These are phyloP conservation scores for Eremophila alpestris DNA, from an alignment of 2,797 vertebrate species.

Conservation along the genomic window DNA sequence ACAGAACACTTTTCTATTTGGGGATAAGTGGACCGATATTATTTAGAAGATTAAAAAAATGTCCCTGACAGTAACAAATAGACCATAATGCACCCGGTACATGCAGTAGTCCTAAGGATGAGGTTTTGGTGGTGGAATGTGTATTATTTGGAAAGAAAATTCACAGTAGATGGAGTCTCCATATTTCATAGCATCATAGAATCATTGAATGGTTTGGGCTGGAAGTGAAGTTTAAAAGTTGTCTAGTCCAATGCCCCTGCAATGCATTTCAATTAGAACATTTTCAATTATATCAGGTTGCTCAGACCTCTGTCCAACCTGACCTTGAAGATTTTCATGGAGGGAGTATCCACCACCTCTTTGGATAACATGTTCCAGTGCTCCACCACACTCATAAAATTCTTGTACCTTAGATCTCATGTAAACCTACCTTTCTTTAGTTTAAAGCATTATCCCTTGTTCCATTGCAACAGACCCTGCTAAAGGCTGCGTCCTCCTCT, in stretches of 20 bases:
- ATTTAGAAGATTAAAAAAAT: not conserved
- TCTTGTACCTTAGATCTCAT: not conserved
- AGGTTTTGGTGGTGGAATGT: not conserved
- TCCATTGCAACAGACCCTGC: rapidly evolving
- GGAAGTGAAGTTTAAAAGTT: not conserved
- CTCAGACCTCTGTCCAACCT: rapidly evolving
- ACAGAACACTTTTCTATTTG: not conserved
- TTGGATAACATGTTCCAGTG: not conserved
- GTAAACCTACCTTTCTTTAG: not conserved
- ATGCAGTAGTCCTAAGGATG: not conserved
- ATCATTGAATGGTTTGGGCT: not conserved
- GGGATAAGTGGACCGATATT: not conserved
- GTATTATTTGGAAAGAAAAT: not conserved
- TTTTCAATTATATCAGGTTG: not conserved
- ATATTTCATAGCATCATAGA: not conserved
- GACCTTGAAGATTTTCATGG: not conserved
- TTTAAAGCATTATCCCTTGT: not conserved
- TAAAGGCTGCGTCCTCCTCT: not conserved
- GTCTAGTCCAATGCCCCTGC: not conserved
- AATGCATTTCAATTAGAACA: not conserved
- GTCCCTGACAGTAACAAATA: not conserved
- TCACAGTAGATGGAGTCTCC: not conserved
- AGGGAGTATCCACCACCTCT: not conserved
- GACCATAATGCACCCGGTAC: not conserved
- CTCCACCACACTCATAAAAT: not conserved